phyloP scores from a whole-genome alignment of 2,113 vertebrate species.

The Grammomys surdaster region DNA sequence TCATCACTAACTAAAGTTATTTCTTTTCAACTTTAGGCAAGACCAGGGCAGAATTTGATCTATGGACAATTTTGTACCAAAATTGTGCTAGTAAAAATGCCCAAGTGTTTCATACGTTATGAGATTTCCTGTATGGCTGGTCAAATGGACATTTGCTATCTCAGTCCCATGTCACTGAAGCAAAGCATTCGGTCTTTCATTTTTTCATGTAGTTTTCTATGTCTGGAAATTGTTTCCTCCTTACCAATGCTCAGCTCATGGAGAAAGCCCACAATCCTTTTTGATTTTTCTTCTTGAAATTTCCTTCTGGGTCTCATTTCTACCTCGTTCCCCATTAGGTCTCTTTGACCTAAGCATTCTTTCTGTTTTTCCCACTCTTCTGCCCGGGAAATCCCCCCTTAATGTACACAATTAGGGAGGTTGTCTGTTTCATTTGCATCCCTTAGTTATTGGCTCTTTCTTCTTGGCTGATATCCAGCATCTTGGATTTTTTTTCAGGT shows the following conservation, averaged over 20 bases:
- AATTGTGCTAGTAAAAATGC: neutral
- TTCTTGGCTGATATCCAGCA: neutral
- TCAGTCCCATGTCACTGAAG: neutral
- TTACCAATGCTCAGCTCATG: neutral
- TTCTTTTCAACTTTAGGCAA: neutral
- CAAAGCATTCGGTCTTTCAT: neutral
- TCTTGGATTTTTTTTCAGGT: neutral
- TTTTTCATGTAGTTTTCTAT: neutral
- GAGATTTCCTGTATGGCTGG: neutral
- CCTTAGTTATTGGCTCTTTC: neutral
- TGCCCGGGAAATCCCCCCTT: neutral
- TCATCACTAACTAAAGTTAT: neutral
- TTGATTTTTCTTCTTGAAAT: neutral
- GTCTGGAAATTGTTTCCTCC: neutral
- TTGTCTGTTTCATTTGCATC: neutral
- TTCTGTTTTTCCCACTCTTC: neutral
- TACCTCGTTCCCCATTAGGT: fast-evolving
- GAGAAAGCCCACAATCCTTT: neutral
- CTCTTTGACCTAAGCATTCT: neutral
- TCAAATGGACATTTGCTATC: neutral
- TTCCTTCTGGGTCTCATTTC: neutral
- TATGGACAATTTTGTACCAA: neutral
- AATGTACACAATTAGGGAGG: neutral
- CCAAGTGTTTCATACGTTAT: neutral
- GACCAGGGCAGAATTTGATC: neutral